Evolutionary conservation across 2,113 vertebrate genomes (phyloP).

Genomic region (Grantiella picta): DNA sequence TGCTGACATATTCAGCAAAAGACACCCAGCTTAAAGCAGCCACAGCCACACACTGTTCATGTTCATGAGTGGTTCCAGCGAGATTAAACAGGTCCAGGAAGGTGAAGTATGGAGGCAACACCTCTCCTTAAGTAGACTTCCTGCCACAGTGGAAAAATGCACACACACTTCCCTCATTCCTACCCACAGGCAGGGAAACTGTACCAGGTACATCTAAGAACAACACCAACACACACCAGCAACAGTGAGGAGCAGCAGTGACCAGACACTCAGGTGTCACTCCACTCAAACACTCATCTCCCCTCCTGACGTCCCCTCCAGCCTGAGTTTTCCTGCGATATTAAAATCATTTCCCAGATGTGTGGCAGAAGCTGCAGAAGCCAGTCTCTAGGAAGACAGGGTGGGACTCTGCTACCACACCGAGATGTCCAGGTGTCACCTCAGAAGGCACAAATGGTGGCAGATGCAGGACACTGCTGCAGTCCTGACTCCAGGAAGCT

Average conservation of each 20-base stretch:
- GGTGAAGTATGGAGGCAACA: neutral
- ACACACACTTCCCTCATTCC: neutral
- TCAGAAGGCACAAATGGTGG: accelerated
- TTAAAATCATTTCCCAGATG: neutral
- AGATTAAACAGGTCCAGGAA: neutral
- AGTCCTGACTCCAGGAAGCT: accelerated
- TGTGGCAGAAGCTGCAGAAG: neutral
- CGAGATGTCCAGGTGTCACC: neutral
- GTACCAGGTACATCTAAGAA: neutral
- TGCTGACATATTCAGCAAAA: neutral
- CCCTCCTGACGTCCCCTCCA: neutral
- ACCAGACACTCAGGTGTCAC: accelerated
- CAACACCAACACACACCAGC: neutral
- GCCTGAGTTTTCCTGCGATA: accelerated
- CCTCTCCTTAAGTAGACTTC: neutral
- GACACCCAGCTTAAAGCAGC: neutral
- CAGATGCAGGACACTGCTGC: neutral
- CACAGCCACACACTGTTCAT: neutral
- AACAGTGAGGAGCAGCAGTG: neutral
- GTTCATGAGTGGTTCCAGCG: accelerated
- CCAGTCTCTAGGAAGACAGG: neutral
- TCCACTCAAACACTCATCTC: accelerated
- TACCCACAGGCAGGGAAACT: neutral
- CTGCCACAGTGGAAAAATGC: neutral
- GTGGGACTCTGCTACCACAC: neutral